Evolutionary conservation across 2,888 invertebrate genomes (phyloP).

Genomic region (Sarcophaga carnaria): DNA sequence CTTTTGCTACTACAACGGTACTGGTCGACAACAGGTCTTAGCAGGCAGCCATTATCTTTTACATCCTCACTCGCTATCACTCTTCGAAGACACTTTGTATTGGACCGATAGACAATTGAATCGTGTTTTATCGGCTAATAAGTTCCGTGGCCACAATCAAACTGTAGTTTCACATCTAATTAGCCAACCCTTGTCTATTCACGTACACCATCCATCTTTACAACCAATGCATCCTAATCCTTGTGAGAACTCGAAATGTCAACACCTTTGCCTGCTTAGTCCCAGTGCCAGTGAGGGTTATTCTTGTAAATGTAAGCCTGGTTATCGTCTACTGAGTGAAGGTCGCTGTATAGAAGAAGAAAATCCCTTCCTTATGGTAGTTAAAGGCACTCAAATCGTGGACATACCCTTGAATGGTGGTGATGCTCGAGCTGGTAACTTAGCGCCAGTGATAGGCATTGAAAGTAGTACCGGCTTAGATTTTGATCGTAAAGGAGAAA

Average conservation of each 20-base stretch:
- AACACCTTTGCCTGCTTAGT: slow-evolving; percentile 95
- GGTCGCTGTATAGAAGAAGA: slow-evolving; percentile 93
- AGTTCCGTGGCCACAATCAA: slow-evolving; percentile 95
- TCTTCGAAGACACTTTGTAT: slow-evolving; percentile 97
- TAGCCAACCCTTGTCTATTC: slow-evolving; percentile 96
- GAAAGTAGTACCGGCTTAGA: slow-evolving; percentile 94
- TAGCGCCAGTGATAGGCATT: slow-evolving; percentile 94
- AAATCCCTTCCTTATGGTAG: slow-evolving; percentile 93
- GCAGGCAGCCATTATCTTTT: slow-evolving; percentile 95
- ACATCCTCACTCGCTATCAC: slow-evolving; percentile 96
- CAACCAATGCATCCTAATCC: slow-evolving; percentile 92
- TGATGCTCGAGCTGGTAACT: slow-evolving; percentile 89
- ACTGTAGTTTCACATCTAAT: slow-evolving; percentile 97
- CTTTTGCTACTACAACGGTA: slow-evolving; percentile 98
- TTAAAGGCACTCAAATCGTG: slow-evolving; percentile 94
- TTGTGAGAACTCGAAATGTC: slow-evolving; percentile 89
- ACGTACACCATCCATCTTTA: slow-evolving; percentile 96
- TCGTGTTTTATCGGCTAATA: slow-evolving; percentile 93
- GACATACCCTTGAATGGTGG: slow-evolving; percentile 90
- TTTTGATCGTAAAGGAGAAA: slow-evolving; percentile 93
- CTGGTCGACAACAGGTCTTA: slow-evolving; percentile 92
- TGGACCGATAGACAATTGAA: slow-evolving; percentile 98
- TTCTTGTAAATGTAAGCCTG: slow-evolving; percentile 95
- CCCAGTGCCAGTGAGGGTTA: slow-evolving; percentile 87
- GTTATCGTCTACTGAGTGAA: slow-evolving; percentile 87